These are phyloP conservation scores for Uria lomvia DNA, from an alignment of 2,113 vertebrate genomes.

Conservation along the genomic window DNA sequence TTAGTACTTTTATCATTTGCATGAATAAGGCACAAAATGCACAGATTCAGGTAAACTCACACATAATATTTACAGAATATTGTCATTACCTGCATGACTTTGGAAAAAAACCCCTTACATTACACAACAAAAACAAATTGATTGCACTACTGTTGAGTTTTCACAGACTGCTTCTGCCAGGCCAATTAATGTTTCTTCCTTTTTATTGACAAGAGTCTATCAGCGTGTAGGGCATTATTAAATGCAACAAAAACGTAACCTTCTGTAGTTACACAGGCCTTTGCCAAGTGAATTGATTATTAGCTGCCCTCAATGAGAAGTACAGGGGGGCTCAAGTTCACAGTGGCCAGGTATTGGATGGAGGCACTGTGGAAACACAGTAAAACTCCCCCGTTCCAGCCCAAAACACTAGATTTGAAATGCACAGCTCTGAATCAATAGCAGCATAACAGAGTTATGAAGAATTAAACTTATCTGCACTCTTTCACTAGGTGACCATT, in stretches of 20 bases:
- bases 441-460: slow-evolving; percentile 77
- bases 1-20: slow-evolving; percentile 83
- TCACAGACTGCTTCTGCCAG: slow-evolving; percentile 61
- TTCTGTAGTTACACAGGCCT: background rate
- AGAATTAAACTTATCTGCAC: background rate
- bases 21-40: slow-evolving; percentile 99
- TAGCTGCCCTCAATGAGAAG: slow-evolving; percentile 42
- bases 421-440: slow-evolving; percentile 75
- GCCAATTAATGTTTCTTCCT: slow-evolving; percentile 54
- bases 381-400: slow-evolving; percentile 42
- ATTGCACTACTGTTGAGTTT: slow-evolving; percentile 80
- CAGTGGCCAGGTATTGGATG: slow-evolving; percentile 69
- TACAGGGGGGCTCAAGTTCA: slow-evolving; percentile 56
- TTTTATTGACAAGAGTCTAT: slow-evolving; percentile 48
- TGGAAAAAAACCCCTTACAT: slow-evolving; percentile 77
- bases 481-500: slow-evolving; percentile 37
- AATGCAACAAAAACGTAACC: slow-evolving; percentile 46
- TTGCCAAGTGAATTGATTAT: slow-evolving; percentile 25
- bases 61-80: slow-evolving; percentile 90
- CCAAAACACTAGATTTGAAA: slow-evolving; percentile 41
- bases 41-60: slow-evolving; percentile 96
- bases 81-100: slow-evolving; percentile 96
- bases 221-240: slow-evolving; percentile 13
- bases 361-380: slow-evolving; percentile 59
- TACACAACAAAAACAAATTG: slow-evolving; percentile 74